Evolutionary conservation across 2,113 vertebrate genomes (phyloP), one percentile per base, ranked within the genome.

Genomic region (Nothobranchius kuhntae): DNA sequence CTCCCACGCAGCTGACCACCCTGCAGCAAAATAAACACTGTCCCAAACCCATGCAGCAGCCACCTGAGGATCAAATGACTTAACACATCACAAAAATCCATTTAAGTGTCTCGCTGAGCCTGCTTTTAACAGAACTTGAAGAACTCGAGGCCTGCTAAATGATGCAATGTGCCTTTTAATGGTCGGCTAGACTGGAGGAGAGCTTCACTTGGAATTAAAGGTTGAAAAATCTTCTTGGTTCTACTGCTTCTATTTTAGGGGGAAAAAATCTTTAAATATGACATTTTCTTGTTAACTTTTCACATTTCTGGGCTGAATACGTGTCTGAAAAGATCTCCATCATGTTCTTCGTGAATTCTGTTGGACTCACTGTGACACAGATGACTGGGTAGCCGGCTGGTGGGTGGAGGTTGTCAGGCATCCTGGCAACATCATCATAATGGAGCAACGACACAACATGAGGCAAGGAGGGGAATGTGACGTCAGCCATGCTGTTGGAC

Each of bases 401-500:
- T 0, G 95, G 96, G 17, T 81, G 91, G 9, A 73, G 69, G 77
- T 66, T 89, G n/a, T 92, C 93, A 56, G 86, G 83, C 7, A 90
- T 89, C 86, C 76, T 68, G 87, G 63, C 54, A 36, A 86, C 83
- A 76, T 95, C 92, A 46, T 97, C 96, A 14, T 98, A 98, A 68
- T 93, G 90, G 76, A 98, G 85, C 68, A 99, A 90, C 4, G 97
- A 98, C 45, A 92, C 88, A 55, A 99, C 91, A 65, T 93, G 93
- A 58, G 97, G 97, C 61, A 93, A 80, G 0, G 97, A 97, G 8
- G 97, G 96, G 88, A 99, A 99, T 44, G 96, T 97, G 80, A 98
- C 96, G 13, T 97, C 96, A 1, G 95, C 96, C 95, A 96, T 94
- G 84, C 94, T 96, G 90, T 93, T 93, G 71, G 91, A 90, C 91